Evolutionary conservation across 2,888 invertebrate species (phyloP).

Genomic region (Cistogaster globosa): DNA sequence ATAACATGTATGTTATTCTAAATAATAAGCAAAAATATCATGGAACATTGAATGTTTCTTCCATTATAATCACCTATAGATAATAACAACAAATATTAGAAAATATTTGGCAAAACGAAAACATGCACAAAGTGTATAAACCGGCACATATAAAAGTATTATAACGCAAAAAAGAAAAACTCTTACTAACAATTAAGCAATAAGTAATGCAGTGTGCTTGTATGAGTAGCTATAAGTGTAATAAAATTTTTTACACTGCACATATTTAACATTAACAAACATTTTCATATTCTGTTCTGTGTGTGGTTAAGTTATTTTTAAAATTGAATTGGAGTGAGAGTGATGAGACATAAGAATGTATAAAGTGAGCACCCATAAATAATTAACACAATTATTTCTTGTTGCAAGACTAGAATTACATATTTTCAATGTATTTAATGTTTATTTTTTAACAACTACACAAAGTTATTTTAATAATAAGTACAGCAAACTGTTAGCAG

Average conservation of each 20-base stretch:
- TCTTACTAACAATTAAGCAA: conserved; percentile 50
- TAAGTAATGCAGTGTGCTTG: conserved; percentile 51
- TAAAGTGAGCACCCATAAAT: conserved; percentile 30
- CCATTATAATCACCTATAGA: conserved; percentile 2
- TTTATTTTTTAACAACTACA: background rate
- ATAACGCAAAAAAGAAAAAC: conserved; percentile 10
- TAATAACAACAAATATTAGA: conserved; percentile 45
- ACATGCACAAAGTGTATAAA: background rate
- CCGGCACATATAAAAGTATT: background rate
- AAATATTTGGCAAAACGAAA: conserved; percentile 46
- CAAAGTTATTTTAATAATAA: background rate
- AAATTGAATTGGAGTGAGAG: conserved; percentile 30
- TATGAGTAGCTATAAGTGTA: background rate
- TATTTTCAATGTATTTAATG: background rate
- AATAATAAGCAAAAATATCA: conserved; percentile 68
- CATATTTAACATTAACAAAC: background rate
- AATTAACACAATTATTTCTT: conserved; percentile 28
- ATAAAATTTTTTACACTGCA: background rate
- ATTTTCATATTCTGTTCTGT: background rate
- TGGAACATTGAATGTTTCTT: conserved; percentile 45
- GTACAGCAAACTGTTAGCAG: background rate
- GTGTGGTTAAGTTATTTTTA: conserved; percentile 8
- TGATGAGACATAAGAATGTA: background rate
- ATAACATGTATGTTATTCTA: conserved; percentile 61
- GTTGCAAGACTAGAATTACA: background rate